Conservation (phyloP, 2,888 invertebrate species). For the Griposia aprilina region DNA sequence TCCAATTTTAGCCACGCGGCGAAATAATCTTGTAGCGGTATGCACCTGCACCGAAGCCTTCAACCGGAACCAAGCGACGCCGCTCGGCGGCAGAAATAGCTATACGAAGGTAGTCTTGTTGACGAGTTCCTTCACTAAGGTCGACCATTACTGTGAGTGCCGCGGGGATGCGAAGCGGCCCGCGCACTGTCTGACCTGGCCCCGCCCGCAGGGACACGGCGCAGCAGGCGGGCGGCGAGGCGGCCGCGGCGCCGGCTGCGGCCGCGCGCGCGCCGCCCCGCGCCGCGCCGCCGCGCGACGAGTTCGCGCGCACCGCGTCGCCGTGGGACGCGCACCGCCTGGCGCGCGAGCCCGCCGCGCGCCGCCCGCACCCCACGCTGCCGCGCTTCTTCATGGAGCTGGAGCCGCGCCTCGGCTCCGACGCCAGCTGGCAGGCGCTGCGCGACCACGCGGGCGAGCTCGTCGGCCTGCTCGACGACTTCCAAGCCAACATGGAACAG, state of each 20-base stretch:
- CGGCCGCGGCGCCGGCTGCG: no score
- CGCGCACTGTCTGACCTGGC: not conserved
- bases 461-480: conserved; percentile 83
- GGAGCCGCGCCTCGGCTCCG: conserved; percentile 81
- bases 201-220: not conserved
- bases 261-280: conserved; percentile 69
- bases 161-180: no score
- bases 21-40: not conserved
- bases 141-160: not conserved
- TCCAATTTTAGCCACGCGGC: no score
- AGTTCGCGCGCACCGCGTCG: conserved; percentile 63
- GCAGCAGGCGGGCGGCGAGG: not conserved
- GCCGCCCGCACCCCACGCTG: conserved; percentile 84
- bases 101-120: not conserved
- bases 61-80: not conserved
- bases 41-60: not conserved
- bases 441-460: conserved; percentile 80
- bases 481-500: conserved; percentile 77
- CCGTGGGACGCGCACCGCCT: conserved; percentile 65
- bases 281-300: conserved; percentile 56
- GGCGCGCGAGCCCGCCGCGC: conserved; percentile 64
- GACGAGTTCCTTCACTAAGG: not conserved
- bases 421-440: conserved; percentile 75
- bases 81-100: not conserved
- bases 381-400: conserved; percentile 84